Conservation (phyloP, 1,140 invertebrate species). For the Glomeris maerens region DNA sequence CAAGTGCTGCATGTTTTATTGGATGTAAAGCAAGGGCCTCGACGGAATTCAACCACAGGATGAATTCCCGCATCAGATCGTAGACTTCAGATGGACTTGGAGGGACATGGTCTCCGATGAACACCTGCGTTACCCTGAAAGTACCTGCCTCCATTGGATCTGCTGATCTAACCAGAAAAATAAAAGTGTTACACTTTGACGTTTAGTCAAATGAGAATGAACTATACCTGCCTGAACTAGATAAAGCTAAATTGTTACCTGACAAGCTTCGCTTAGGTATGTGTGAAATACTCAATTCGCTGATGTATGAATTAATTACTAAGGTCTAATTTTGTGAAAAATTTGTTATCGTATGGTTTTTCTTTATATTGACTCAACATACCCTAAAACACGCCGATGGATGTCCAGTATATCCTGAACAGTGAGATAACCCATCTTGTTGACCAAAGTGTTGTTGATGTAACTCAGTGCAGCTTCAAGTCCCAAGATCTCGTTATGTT, state of each 20-base stretch:
- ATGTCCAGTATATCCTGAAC: slow-evolving; percentile 83
- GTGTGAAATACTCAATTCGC: too few species aligned
- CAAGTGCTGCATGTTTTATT: slow-evolving; percentile 78
- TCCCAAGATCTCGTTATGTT: slow-evolving; percentile 92
- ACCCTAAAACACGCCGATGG: slow-evolving; percentile 79
- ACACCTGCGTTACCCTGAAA: slow-evolving; percentile 50
- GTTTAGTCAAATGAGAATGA: too few species aligned
- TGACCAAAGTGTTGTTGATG: slow-evolving; percentile 76
- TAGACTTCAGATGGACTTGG: slow-evolving; percentile 65
- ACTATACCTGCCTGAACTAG: too few species aligned
- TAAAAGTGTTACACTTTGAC: too few species aligned
- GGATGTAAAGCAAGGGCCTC: slow-evolving; percentile 68
- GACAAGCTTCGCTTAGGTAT: too few species aligned
- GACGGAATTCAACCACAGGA: slow-evolving; percentile 75
- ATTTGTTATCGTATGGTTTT: too few species aligned
- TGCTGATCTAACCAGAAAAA: too few species aligned
- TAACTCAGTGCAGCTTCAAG: slow-evolving; percentile 90
- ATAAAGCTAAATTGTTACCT: too few species aligned
- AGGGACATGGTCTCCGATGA: slow-evolving; percentile 79
- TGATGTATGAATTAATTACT: too few species aligned
- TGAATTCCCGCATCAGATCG: slow-evolving; percentile 70
- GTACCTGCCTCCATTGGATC: slow-evolving; percentile 35
- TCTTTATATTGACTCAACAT: too few species aligned
- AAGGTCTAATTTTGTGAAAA: too few species aligned
- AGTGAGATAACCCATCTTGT: slow-evolving; percentile 48